Conservation (phyloP, 2,888 invertebrate genomes). For the Drosophila diplacantha region DNA sequence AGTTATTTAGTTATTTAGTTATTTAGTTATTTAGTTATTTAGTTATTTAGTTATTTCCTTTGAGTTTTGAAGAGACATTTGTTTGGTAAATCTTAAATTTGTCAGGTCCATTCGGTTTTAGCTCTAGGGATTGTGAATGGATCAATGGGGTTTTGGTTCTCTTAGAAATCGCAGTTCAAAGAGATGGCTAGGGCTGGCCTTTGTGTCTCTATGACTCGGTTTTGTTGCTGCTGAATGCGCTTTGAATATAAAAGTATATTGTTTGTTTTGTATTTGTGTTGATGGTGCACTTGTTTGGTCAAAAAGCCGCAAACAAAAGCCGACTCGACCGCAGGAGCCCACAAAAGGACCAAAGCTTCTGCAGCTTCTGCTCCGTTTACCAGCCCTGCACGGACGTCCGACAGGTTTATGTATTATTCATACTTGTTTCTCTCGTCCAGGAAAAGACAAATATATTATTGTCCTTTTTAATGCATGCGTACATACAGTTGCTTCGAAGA, state of each 20-base stretch:
- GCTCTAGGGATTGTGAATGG: constrained; percentile 8
- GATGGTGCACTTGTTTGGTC: constrained; percentile 62
- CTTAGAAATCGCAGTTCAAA: constrained; percentile 60
- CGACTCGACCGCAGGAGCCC: constrained; percentile 35
- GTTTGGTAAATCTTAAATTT: constrained; percentile 1
- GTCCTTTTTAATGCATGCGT: constrained; percentile 18
- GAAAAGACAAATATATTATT: constrained; percentile 10
- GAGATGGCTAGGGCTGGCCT: constrained; percentile 42
- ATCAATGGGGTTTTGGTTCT: constrained; percentile 18
- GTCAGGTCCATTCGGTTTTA: constrained; percentile 6
- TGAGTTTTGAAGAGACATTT: background rate
- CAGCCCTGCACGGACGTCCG: constrained; percentile 12
- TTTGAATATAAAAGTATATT: constrained; percentile 49
- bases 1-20: too few relatives aligned
- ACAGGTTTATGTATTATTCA: constrained; percentile 54
- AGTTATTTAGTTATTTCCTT: too few relatives aligned
- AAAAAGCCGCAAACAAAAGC: constrained; percentile 64
- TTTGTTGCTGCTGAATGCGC: constrained; percentile 44
- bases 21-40: too few relatives aligned
- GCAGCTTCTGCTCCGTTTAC: constrained; percentile 18
- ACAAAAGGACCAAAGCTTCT: constrained; percentile 25
- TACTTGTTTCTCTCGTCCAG: constrained; percentile 31
- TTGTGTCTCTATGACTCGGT: constrained; percentile 46
- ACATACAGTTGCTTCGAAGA: background rate
- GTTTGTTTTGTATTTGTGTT: constrained; percentile 47